Conservation (phyloP, 2,113 vertebrate genomes). For the Forbesichthys papilliferus region DNA sequence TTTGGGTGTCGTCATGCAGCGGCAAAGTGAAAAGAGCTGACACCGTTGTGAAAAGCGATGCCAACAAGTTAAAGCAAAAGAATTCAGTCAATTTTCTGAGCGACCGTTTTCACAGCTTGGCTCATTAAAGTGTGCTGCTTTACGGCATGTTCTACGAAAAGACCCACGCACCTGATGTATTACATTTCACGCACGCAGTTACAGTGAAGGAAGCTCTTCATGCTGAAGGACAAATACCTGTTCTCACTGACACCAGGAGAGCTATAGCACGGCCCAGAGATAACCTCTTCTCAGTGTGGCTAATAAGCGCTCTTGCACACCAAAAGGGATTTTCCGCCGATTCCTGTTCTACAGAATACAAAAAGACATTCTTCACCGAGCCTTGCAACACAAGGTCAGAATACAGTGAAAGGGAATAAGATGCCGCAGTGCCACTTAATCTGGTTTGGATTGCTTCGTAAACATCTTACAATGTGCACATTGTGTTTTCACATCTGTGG, state of each 20-base stretch:
- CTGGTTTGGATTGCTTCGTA: not conserved
- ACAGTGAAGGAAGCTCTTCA: not conserved
- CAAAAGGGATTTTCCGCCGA: conserved; percentile 5
- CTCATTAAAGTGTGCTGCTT: conserved; percentile 43
- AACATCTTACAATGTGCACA: too few species aligned
- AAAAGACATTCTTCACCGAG: not conserved
- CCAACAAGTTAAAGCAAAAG: conserved; percentile 33
- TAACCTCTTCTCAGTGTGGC: conserved; percentile 7
- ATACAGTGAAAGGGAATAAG: not conserved
- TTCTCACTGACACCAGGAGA: not conserved
- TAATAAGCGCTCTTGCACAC: conserved; percentile 25
- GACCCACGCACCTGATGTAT: conserved; percentile 9
- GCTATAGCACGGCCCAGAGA: conserved; percentile 1
- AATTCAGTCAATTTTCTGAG: conserved; percentile 35
- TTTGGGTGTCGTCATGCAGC: conserved; percentile 53
- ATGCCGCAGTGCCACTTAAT: not conserved
- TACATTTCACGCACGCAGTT: conserved; percentile 17
- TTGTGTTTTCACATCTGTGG: not conserved
- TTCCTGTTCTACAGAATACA: conserved; percentile 11
- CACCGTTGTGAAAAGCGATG: conserved; percentile 35
- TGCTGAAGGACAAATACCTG: conserved; percentile 28
- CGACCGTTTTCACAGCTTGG: conserved; percentile 25
- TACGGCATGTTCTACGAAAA: conserved; percentile 17
- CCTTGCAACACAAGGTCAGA: not conserved
- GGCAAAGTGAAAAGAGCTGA: conserved; percentile 47